A percentile compares a stretch with the other conserved stretches of the same genome.
Evolutionary conservation across 2,888 invertebrate species (phyloP).

Genomic region (Timema podura): DNA sequence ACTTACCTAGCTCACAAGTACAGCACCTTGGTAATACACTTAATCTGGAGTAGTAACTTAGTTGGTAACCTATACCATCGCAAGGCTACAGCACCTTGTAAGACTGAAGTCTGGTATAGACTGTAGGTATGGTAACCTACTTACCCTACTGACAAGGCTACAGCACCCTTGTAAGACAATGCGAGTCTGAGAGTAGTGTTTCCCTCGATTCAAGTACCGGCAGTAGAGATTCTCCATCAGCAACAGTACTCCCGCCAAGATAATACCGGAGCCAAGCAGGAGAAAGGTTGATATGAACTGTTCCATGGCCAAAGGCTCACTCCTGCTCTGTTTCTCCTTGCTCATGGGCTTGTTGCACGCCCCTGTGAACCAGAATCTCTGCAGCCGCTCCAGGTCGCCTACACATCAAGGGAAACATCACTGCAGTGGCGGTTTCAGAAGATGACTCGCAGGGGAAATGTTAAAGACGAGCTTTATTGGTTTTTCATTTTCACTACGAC

Average conservation of each 20-base stretch:
- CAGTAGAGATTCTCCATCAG: slow-evolving; percentile 32
- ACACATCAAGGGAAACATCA: slow-evolving; percentile 13
- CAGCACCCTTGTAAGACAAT: slow-evolving; percentile 23
- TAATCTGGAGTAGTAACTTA: too few species aligned
- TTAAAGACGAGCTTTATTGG: too few species aligned
- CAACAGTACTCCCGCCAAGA: slow-evolving; percentile 51
- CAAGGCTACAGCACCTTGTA: background rate
- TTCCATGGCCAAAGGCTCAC: slow-evolving; percentile 41
- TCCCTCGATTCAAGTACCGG: slow-evolving; percentile 9
- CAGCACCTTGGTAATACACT: too few species aligned
- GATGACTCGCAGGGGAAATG: too few species aligned
- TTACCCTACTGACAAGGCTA: slow-evolving; percentile 28
- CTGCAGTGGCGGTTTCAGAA: too few species aligned
- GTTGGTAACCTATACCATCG: too few species aligned
- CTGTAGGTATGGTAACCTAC: background rate
- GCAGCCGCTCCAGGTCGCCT: slow-evolving; percentile 57
- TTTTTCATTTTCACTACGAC: too few species aligned
- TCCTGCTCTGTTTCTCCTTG: slow-evolving; percentile 35
- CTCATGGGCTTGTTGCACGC: slow-evolving; percentile 44
- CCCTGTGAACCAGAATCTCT: slow-evolving; percentile 53
- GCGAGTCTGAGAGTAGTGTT: background rate
- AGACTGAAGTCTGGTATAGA: background rate
- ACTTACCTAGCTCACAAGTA: too few species aligned
- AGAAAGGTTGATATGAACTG: slow-evolving; percentile 59
- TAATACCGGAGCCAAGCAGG: slow-evolving; percentile 52